These are phyloP conservation scores for Helleia helle DNA, from an alignment of 2,888 invertebrate genomes.

Conservation along the genomic window DNA sequence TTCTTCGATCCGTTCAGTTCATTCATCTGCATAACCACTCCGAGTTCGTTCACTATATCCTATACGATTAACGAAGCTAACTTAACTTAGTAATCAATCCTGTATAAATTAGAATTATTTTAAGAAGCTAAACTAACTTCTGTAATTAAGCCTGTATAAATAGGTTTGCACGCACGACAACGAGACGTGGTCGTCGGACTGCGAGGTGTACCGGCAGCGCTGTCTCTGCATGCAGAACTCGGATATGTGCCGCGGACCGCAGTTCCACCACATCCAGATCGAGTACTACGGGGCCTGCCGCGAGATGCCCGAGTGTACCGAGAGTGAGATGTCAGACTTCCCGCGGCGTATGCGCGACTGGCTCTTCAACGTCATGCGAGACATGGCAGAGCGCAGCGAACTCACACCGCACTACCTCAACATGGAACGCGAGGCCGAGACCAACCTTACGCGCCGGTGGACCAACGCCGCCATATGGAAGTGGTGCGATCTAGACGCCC, in stretches of 20 bases:
- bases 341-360: conserved; percentile 98
- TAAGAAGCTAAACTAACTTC: too few species aligned
- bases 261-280: conserved; percentile 91
- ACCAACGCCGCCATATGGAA: conserved; percentile 98
- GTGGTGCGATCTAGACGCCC: conserved; percentile 96
- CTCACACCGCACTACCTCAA: conserved; percentile 86
- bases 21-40: too few species aligned
- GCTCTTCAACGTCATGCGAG: conserved; percentile 98
- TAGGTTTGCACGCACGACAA: conserved; percentile 94
- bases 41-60: too few species aligned
- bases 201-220: conserved; percentile 93
- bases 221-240: conserved; percentile 90
- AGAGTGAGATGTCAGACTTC: conserved; percentile 94
- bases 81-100: too few species aligned
- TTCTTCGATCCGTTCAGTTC: too few species aligned
- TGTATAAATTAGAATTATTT: too few species aligned
- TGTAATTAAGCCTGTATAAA: too few species aligned
- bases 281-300: conserved; percentile 94
- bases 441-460: conserved; percentile 88
- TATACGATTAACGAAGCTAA: too few species aligned
- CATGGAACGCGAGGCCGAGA: conserved; percentile 92
- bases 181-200: conserved; percentile 95
- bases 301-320: conserved; percentile 84
- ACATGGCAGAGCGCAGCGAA: conserved; percentile 91
- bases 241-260: conserved; percentile 80